Percentiles rank a stretch among this genome's conserved stretches.
Conservation (phyloP, 2,113 vertebrate genomes). For the human region DNA sequence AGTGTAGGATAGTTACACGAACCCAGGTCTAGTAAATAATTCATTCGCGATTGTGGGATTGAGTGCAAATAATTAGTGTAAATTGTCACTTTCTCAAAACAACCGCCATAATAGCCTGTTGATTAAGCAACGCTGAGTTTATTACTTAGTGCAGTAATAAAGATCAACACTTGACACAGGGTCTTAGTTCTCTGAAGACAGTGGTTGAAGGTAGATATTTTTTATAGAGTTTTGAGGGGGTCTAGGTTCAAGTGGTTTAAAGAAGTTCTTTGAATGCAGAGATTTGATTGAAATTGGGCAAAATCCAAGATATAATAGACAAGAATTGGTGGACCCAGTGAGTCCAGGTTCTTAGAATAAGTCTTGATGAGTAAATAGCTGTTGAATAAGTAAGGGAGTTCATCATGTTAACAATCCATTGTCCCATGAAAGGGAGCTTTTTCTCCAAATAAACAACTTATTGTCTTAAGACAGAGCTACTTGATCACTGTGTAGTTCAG, state of each 20-base stretch:
- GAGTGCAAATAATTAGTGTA: background rate
- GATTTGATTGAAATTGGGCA: background rate
- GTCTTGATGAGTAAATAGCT: background rate
- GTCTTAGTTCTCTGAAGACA: background rate
- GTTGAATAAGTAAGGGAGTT: background rate
- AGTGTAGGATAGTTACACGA: background rate
- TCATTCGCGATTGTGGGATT: background rate
- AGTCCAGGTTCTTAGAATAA: background rate
- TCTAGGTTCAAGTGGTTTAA: slow-evolving; percentile 28
- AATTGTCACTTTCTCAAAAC: background rate
- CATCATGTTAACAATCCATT: background rate
- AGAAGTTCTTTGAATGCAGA: background rate
- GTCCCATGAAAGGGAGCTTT: background rate
- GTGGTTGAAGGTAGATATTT: background rate
- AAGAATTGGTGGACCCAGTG: background rate
- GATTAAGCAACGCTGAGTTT: background rate
- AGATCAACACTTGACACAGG: background rate
- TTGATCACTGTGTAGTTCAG: background rate
- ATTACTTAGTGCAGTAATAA: background rate
- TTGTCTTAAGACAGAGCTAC: background rate
- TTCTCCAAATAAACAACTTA: background rate
- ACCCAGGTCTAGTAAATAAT: background rate
- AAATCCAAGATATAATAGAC: background rate
- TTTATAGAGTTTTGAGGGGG: background rate
- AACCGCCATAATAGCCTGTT: background rate